A percentile compares a stretch with the other conserved stretches of the same genome.
These are phyloP conservation scores for Gopherus evgoodei DNA, from an alignment of 2,113 vertebrate genomes.

Conservation along the genomic window DNA sequence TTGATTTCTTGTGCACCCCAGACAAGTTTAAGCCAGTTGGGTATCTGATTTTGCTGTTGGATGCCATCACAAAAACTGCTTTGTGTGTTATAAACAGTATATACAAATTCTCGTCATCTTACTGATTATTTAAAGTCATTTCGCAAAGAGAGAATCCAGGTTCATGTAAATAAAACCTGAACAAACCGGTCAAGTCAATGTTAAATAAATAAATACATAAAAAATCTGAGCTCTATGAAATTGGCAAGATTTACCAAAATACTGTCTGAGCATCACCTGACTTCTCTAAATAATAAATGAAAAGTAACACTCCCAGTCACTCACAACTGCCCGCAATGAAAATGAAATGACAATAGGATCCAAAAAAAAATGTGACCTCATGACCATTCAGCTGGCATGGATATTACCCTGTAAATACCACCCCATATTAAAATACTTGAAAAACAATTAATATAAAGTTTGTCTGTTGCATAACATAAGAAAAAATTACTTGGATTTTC, in stretches of 20 bases:
- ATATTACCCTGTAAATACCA: not conserved
- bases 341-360: not conserved
- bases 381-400: not conserved
- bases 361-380: not conserved
- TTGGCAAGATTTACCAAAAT: conserved; percentile 1
- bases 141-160: conserved; percentile 7
- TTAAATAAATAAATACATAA: not conserved
- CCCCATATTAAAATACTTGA: not conserved
- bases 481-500: not conserved
- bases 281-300: not conserved
- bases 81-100: not conserved
- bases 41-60: conserved; percentile 11
- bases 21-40: not conserved
- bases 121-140: not conserved
- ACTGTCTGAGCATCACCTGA: not conserved
- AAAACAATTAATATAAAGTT: not conserved
- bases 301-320: not conserved
- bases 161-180: not conserved
- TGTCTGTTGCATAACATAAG: not conserved
- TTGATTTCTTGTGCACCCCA: not conserved
- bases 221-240: not conserved
- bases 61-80: not conserved
- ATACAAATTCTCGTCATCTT: not conserved
- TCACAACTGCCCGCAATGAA: conserved; percentile 1
- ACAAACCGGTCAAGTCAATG: not conserved